Percentiles rank a stretch among this genome's conserved stretches.
phyloP scores from a whole-genome alignment of 2,797 vertebrate genomes.

The Anguilla pacifica region DNA sequence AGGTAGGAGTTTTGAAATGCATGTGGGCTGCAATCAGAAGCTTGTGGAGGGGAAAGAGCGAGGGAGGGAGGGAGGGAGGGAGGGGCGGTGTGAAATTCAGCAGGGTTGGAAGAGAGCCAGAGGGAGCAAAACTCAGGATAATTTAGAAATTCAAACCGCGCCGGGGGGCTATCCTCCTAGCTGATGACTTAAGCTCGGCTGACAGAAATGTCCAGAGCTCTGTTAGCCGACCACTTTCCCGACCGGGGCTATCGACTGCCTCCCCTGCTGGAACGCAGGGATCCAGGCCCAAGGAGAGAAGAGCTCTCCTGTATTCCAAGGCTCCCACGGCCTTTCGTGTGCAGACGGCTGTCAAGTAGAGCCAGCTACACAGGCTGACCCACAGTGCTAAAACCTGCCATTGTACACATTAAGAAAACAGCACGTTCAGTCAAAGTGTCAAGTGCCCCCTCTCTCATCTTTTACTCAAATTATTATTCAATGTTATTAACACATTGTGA shows the following conservation, averaged over 20 bases:
- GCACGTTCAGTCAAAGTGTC: too few species aligned
- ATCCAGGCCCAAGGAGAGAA: background rate
- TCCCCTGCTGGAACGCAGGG: background rate
- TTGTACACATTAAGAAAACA: too few species aligned
- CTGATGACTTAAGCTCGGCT: background rate
- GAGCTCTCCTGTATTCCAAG: background rate
- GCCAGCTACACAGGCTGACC: too few species aligned
- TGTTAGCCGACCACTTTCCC: background rate
- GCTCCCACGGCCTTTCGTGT: background rate
- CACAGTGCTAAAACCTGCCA: too few species aligned
- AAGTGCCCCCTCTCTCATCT: too few species aligned
- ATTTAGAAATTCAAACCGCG: background rate
- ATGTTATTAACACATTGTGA: too few species aligned
- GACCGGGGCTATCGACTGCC: background rate
- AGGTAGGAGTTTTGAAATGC: background rate
- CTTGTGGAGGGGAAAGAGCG: background rate
- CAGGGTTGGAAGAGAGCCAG: background rate
- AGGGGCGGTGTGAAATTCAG: background rate
- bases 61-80: background rate
- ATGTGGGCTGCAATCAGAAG: background rate
- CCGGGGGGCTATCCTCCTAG: background rate
- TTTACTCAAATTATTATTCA: too few species aligned
- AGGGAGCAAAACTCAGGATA: background rate
- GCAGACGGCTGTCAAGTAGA: background rate
- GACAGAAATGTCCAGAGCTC: background rate